These are phyloP conservation scores for Bubo blakistoni DNA, from an alignment of 2,113 vertebrate genomes.

Conservation along the genomic window DNA sequence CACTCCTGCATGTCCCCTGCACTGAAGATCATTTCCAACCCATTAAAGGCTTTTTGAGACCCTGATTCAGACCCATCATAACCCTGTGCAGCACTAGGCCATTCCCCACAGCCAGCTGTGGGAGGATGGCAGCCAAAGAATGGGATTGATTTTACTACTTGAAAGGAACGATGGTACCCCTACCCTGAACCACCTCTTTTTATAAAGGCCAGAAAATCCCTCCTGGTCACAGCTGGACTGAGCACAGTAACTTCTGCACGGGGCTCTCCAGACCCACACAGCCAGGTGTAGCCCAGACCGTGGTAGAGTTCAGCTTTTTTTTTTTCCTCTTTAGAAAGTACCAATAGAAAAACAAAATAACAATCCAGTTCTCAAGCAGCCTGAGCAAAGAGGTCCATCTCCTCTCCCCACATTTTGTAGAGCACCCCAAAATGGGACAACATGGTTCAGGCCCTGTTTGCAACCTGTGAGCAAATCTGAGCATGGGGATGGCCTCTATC, in stretches of 20 bases:
- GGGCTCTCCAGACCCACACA: background rate
- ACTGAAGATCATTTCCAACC: slow-evolving; percentile 41
- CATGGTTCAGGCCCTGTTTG: background rate
- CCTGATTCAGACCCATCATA: background rate
- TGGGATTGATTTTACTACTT: background rate
- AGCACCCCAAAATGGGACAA: background rate
- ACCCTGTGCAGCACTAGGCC: background rate
- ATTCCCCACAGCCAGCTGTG: background rate
- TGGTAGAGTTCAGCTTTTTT: background rate
- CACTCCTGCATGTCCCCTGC: background rate
- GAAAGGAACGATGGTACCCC: background rate
- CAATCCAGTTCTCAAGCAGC: background rate
- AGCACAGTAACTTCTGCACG: rapidly evolving
- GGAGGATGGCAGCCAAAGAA: background rate
- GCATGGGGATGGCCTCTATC: background rate
- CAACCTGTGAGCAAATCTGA: background rate
- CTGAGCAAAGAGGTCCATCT: background rate
- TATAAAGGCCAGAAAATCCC: background rate
- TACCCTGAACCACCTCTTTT: background rate
- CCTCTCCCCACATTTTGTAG: background rate
- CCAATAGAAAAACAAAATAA: background rate
- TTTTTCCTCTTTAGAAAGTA: background rate
- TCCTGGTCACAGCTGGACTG: background rate
- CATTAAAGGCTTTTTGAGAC: slow-evolving; percentile 12
- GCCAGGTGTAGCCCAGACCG: background rate